These are phyloP conservation scores for Scaptomyza flava DNA, from an alignment of 2,888 invertebrate genomes.

Conservation along the genomic window DNA sequence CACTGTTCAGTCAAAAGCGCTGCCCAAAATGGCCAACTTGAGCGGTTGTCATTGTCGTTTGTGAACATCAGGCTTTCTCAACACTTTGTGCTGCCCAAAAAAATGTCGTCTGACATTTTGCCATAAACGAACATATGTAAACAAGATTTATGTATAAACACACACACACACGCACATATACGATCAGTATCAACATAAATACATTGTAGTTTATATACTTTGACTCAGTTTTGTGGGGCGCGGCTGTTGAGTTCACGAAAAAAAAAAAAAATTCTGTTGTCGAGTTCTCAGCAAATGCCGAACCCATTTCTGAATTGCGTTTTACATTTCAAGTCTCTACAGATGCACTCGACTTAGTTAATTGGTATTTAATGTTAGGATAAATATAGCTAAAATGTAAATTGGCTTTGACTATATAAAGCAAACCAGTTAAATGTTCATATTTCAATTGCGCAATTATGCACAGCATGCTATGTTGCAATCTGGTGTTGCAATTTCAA, in stretches of 20 bases:
- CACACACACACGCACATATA: neutral
- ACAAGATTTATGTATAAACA: constrained; percentile 8
- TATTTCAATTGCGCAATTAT: constrained; percentile 26
- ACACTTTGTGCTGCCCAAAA: constrained; percentile 33
- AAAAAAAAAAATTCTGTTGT: neutral
- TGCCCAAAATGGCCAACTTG: constrained; percentile 26
- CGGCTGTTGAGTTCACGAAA: constrained; percentile 18
- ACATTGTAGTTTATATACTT: neutral
- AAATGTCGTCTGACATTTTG: constrained; percentile 18
- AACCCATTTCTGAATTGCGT: constrained; percentile 40
- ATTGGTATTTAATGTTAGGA: constrained; percentile 4
- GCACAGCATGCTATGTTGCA: neutral
- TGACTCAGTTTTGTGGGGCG: constrained; percentile 22
- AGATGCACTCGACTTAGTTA: constrained; percentile 15
- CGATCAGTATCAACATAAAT: neutral
- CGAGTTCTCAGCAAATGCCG: constrained; percentile 32
- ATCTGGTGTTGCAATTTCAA: neutral
- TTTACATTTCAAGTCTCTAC: constrained; percentile 11
- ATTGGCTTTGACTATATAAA: constrained; percentile 15
- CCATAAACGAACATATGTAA: constrained; percentile 14
- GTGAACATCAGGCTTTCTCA: constrained; percentile 29
- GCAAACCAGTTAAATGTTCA: constrained; percentile 25
- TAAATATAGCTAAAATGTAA: constrained; percentile 12
- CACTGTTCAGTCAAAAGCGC: constrained; percentile 16
- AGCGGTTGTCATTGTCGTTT: constrained; percentile 13